Base-by-base conservation (phyloP, 2,797 vertebrate species). In the Alca torda region DNA sequence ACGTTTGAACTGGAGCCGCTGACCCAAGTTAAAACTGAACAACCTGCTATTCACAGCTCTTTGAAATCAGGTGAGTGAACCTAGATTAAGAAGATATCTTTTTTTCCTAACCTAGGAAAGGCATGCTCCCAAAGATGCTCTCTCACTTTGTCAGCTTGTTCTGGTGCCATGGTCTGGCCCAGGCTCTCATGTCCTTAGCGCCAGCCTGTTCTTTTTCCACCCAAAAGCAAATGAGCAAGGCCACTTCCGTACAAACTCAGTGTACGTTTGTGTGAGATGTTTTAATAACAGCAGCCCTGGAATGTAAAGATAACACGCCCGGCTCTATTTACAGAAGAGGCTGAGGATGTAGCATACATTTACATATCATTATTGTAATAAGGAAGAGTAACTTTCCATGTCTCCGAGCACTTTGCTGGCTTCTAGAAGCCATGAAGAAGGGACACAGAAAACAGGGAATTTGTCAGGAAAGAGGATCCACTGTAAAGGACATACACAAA, bases 331-430 rank as follows among this genome's bases (percentile, higher is more conserved):
- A 89, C 90, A 94, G 90, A 93, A 87, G 78, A 84, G 68, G 35
- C 72, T 92, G 88, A 85, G 84, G 72, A 95, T 93, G 90, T 60
- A 78, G 89, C 84, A 92, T 95, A 67, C 33, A 96, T 95, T 95
- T 96, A 65, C 92, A 95, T 95, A 45, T 56, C 56, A 92, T 94
- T 92, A 95, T 48, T 92, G 30, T 83, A 84, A 95, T 69, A 73
- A 61, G 43, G 48, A 82, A 94, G 68, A 80, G 60, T 77, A 96
- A 93, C 84, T 95, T 96, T 97, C 86, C 84, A 75, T 53, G 68
- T 35, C 72, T 88, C 61, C 3, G 4, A 56, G 54, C 1, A 5
- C 24, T 81, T 77, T 57, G 41, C 33, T 68, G 57, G 35, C 75
- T 92, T 76, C 33, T 87, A 77, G 85, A 94, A 90, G 53, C 50